Base-by-base conservation (phyloP, 2,888 invertebrate genomes). In the Archips crataeganus region DNA sequence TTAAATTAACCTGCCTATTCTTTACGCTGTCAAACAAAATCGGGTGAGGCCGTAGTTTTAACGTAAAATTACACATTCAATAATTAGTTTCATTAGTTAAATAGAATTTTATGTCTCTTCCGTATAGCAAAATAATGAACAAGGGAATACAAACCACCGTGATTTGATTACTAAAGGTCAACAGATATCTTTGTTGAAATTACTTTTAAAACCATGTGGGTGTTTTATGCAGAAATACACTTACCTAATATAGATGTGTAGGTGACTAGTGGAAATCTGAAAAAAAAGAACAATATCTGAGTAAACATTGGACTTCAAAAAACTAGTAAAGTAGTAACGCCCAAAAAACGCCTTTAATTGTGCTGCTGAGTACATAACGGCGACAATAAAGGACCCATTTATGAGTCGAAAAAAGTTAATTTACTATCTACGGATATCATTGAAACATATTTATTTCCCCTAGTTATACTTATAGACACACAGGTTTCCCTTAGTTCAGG, bases 181-280 rank as follows among this genome's bases (percentile, higher is more conserved):
- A 11, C 11, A 45, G 11, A 45, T n/a, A 13, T 6, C 51, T 54
- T 54, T 23, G 9, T 54, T 23, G 54, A 23, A 9, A 2, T 54
- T 5, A 54, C 9, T 23, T 23, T 51, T 54, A 54, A 49, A 49
- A 54, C 54, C 8, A 51, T 51, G 49, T 15, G n/a, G 5, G 49
- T 1, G 2, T 51, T 47, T 51, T n/a, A 15, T 51, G n/a, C 3
- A 47, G n/a, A 13, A 32, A 32, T 11, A 32, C n/a, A 72, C 68
- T 69, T 51, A 73, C 73, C 68, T 60, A 39, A 51, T 13, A 69
- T 49, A 68, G 59, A 69, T 32, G 36, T 65, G 65, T 32, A 64
- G 73, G 59, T 34, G 57, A 49, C 49, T 49, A 63, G 68, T 59
- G 63, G 68, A 69, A 47, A 73, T 73, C 73, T 73, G 68, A 59